phyloP scores from a whole-genome alignment of 1,140 invertebrate species.

The Lysiphlebus fabarum region DNA sequence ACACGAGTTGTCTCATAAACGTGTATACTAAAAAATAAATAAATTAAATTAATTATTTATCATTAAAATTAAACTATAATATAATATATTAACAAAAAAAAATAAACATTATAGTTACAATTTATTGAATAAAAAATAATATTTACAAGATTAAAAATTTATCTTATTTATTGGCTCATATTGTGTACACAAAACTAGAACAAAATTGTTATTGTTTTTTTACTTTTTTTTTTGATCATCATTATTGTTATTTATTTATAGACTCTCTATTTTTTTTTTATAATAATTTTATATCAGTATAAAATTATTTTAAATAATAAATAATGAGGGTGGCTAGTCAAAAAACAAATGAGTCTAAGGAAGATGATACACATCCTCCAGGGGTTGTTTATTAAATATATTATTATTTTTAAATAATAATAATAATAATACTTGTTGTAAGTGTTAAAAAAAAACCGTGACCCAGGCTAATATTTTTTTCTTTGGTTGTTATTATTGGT shows the following conservation, averaged over 20 bases:
- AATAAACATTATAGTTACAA: neutral
- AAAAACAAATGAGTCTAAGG: conserved; percentile 18
- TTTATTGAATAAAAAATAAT: neutral
- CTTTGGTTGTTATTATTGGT: neutral
- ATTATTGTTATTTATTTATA: conserved; percentile 9
- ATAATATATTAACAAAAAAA: conserved; percentile 10
- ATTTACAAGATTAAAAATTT: too few species aligned
- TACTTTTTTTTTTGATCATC: conserved; percentile 4
- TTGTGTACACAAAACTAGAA: too few species aligned
- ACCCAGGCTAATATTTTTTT: conserved; percentile 2
- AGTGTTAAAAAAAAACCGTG: conserved; percentile 3
- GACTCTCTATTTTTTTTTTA: neutral
- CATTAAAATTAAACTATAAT: conserved; percentile 6
- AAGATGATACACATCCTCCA: conserved; percentile 10
- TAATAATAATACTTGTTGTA: too few species aligned
- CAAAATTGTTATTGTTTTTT: neutral
- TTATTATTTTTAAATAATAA: neutral
- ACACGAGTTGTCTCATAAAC: neutral
- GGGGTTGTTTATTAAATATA: conserved; percentile 11
- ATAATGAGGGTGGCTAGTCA: conserved; percentile 20
- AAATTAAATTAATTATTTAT: neutral
- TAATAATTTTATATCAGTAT: too few species aligned
- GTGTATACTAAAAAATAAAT: neutral
- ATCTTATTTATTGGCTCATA: too few species aligned
- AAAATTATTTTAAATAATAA: conserved; percentile 20